Conservation (phyloP, 2,888 invertebrate genomes). For the Hecatera dysodea region DNA sequence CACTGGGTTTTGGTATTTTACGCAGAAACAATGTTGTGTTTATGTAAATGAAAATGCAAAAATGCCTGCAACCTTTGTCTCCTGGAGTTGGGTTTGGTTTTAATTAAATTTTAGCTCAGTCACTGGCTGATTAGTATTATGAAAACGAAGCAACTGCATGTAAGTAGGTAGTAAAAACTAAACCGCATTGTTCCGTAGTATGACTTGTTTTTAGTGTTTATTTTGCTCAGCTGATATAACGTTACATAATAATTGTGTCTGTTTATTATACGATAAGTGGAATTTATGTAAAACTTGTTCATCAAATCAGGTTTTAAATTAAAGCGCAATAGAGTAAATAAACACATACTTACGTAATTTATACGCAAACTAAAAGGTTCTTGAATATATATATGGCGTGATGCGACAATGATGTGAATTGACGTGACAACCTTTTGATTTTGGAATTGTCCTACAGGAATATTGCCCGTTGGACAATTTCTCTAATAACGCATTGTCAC, state of each 20-base stretch:
- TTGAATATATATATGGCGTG: no score
- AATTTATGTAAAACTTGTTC: constrained; percentile 23
- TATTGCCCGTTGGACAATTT: no score
- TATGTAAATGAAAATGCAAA: constrained; percentile 5
- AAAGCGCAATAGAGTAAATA: constrained; percentile 2
- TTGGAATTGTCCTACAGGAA: no score
- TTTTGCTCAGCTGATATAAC: background rate
- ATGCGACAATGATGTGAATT: no score
- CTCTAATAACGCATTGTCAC: background rate
- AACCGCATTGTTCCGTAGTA: background rate
- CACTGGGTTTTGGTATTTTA: constrained; percentile 1
- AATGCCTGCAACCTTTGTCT: background rate
- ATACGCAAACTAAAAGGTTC: no score
- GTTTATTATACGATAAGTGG: background rate
- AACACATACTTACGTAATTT: background rate
- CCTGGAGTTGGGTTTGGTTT: constrained; percentile 3
- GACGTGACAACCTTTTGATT: no score
- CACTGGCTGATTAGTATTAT: no score
- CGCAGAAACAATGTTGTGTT: background rate
- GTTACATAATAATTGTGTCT: background rate
- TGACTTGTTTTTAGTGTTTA: background rate
- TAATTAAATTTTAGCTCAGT: constrained; percentile 12
- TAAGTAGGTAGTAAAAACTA: no score
- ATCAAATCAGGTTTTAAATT: constrained; percentile 7
- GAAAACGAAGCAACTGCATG: no score